phyloP scores from a whole-genome alignment of 2,888 invertebrate species.

The Amphiduros pacificus region DNA sequence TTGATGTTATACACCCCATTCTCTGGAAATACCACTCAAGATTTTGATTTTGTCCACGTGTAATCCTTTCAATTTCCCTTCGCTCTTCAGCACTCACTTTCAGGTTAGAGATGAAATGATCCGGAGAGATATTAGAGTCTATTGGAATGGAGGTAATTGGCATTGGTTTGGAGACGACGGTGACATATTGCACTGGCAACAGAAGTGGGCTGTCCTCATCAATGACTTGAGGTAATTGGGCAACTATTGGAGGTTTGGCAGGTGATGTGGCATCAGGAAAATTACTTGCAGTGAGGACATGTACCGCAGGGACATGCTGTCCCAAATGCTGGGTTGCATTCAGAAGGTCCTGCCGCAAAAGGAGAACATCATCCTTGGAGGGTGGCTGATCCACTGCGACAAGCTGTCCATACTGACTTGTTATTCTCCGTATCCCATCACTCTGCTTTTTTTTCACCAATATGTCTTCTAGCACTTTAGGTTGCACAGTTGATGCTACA shows the following conservation, averaged over 20 bases:
- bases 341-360: not conserved
- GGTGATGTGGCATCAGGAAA: not conserved
- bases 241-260: not conserved
- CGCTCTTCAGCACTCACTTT: not conserved
- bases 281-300: not conserved
- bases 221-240: no score
- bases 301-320: not conserved
- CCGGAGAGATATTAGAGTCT: no score
- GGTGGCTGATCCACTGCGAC: not conserved
- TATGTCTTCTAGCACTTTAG: no score
- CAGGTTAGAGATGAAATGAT: not conserved
- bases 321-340: not conserved
- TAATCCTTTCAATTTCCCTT: not conserved
- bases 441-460: no score
- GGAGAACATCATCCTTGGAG: not conserved
- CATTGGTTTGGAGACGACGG: not conserved
- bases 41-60: not conserved
- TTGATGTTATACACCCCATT: not conserved
- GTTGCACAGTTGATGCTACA: no score
- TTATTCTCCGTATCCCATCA: no score
- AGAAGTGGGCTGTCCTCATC: not conserved
- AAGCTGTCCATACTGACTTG: no score
- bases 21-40: slow-evolving; percentile 1
- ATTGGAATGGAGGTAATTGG: not conserved
- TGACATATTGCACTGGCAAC: not conserved